phyloP scores from a whole-genome alignment of 2,797 vertebrate species.

The Sebastes glaucus region DNA sequence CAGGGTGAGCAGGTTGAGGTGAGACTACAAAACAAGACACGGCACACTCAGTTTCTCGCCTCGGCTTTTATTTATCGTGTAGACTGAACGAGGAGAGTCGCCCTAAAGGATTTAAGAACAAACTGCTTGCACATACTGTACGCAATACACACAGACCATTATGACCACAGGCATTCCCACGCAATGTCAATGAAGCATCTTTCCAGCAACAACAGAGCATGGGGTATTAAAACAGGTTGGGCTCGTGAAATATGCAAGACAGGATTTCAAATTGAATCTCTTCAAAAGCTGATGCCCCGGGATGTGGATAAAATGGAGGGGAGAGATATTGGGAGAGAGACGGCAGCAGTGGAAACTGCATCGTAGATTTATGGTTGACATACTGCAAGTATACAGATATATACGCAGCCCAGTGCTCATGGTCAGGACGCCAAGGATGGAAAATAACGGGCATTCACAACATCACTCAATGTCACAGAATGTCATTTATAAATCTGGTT shows the following conservation, averaged over 20 bases:
- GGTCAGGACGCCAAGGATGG: slow-evolving; percentile 19
- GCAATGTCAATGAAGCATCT: slow-evolving; percentile 46
- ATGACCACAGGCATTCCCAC: slow-evolving; percentile 43
- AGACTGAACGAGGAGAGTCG: background rate
- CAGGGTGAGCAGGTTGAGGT: slow-evolving; percentile 27
- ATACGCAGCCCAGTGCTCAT: background rate
- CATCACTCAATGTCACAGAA: slow-evolving; percentile 32
- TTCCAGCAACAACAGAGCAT: slow-evolving; percentile 42
- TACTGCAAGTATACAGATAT: slow-evolving; percentile 6
- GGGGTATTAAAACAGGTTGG: slow-evolving; percentile 54
- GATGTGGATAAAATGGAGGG: slow-evolving; percentile 61
- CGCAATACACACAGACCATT: slow-evolving; percentile 22
- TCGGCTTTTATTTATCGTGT: slow-evolving; percentile 20
- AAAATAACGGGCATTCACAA: slow-evolving; percentile 1
- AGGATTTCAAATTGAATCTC: slow-evolving; percentile 62
- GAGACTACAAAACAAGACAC: slow-evolving; percentile 23
- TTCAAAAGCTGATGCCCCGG: slow-evolving; percentile 56
- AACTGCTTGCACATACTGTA: slow-evolving; percentile 24
- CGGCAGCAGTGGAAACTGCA: slow-evolving; percentile 21
- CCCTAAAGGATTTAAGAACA: slow-evolving; percentile 22
- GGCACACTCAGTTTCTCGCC: background rate
- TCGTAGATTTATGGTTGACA: slow-evolving; percentile 41
- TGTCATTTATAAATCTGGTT: slow-evolving; percentile 2
- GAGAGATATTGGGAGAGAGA: background rate
- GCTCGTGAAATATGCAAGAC: slow-evolving; percentile 70